phyloP scores from a whole-genome alignment of 2,113 vertebrate species.

The rabbit (Oryctolagus cuniculus) region DNA sequence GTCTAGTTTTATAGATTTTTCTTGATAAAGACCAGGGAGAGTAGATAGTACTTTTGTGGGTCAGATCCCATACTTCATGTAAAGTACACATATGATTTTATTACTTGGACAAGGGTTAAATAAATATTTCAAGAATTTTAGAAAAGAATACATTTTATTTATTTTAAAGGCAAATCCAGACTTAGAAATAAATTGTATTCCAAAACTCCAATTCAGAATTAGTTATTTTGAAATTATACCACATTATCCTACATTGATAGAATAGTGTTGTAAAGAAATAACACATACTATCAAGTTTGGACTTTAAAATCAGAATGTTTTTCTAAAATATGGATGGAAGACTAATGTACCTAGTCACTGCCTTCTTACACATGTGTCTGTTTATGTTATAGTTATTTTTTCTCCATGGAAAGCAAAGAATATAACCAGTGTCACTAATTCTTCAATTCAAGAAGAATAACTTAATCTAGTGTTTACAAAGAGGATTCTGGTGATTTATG shows the following conservation, averaged over 20 bases:
- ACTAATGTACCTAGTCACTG: background rate
- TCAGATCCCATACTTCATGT: background rate
- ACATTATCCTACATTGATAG: background rate
- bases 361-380: background rate
- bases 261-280: background rate
- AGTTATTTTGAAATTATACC: background rate
- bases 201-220: constrained; percentile 30
- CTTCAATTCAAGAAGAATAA: background rate
- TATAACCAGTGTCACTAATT: background rate
- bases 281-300: background rate
- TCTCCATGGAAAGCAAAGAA: background rate
- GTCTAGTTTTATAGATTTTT: constrained; percentile 76
- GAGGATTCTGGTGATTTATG: background rate
- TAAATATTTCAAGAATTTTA: constrained; percentile 20
- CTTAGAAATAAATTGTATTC: background rate
- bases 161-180: background rate
- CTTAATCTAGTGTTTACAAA: background rate
- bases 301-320: background rate
- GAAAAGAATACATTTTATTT: constrained; percentile 33
- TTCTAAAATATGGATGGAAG: background rate
- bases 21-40: constrained; percentile 48
- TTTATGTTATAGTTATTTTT: background rate
- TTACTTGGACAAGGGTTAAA: background rate
- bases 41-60: constrained; percentile 38
- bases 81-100: constrained; percentile 8